A percentile compares a stretch with the other conserved stretches of the same genome.
Conservation (phyloP, 1,140 invertebrate species). For the Zophobas morio region DNA sequence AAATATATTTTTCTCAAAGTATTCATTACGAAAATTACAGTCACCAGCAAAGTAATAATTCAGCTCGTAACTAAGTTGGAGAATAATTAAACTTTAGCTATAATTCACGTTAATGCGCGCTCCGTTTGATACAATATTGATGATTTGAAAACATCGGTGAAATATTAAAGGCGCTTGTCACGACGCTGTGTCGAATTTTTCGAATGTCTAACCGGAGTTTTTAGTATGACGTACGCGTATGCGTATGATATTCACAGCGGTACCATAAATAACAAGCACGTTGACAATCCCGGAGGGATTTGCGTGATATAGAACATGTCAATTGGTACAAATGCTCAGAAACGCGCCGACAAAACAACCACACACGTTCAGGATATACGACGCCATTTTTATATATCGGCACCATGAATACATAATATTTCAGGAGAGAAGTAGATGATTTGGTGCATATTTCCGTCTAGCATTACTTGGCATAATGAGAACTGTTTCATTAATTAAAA, state of each 20-base stretch:
- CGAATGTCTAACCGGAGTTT: constrained; percentile 19
- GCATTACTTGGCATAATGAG: background rate
- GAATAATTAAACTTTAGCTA: constrained; percentile 25
- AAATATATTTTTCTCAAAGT: constrained; percentile 1
- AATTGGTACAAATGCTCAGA: constrained; percentile 62
- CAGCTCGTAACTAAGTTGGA: background rate
- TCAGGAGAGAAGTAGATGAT: constrained; percentile 19
- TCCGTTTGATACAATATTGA: constrained; percentile 32
- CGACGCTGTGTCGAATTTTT: constrained; percentile 23
- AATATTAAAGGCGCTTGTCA: constrained; percentile 26
- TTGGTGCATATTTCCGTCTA: background rate
- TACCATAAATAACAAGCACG: constrained; percentile 49
- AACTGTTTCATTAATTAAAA: background rate
- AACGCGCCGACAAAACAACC: constrained; percentile 50
- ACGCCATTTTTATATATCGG: constrained; percentile 48
- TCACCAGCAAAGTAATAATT: constrained; percentile 5
- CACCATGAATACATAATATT: constrained; percentile 52
- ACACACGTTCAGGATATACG: constrained; percentile 49
- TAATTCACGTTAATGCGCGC: constrained; percentile 21
- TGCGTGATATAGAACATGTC: constrained; percentile 62
- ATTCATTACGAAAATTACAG: background rate
- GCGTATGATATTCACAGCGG: constrained; percentile 45
- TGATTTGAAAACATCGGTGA: constrained; percentile 20
- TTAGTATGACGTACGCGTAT: constrained; percentile 43
- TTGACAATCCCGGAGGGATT: constrained; percentile 58